These are phyloP conservation scores for Microcebus jonahi DNA, from an alignment of 2,113 vertebrate species.

Conservation along the genomic window DNA sequence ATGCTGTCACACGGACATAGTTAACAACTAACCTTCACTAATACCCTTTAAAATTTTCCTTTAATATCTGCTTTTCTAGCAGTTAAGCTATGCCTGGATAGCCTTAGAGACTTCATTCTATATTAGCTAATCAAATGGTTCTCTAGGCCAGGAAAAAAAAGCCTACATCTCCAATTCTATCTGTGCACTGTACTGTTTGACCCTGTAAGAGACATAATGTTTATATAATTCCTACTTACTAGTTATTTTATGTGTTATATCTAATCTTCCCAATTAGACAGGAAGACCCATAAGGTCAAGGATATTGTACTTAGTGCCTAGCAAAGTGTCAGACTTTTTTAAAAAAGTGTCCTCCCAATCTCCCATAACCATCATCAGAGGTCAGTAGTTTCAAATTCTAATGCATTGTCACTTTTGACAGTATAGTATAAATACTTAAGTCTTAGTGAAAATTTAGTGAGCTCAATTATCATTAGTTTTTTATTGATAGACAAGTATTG, in stretches of 20 bases:
- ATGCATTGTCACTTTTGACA: conserved; percentile 30
- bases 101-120: conserved; percentile 2
- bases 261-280: not conserved
- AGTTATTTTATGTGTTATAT: conserved; percentile 19
- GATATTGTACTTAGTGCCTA: not conserved
- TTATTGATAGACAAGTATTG: not conserved
- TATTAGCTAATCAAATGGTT: conserved; percentile 44
- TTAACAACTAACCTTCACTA: conserved; percentile 27
- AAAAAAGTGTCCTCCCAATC: not conserved
- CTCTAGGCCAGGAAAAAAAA: not conserved
- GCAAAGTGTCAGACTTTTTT: not conserved
- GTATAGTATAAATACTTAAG: not conserved
- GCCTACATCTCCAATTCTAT: conserved; percentile 40
- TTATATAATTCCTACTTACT: conserved; percentile 11
- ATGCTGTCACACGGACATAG: conserved; percentile 28
- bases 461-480: not conserved
- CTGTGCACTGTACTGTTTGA: conserved; percentile 16
- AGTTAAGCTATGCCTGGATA: conserved; percentile 22
- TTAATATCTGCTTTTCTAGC: conserved; percentile 48
- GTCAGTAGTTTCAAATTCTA: conserved; percentile 35
- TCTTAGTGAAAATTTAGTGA: conserved; percentile 15
- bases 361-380: not conserved
- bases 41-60: not conserved
- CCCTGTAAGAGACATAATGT: not conserved
- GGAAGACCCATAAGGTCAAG: not conserved